phyloP scores from a whole-genome alignment of 2,888 invertebrate genomes.

The Proisotoma minuta region DNA sequence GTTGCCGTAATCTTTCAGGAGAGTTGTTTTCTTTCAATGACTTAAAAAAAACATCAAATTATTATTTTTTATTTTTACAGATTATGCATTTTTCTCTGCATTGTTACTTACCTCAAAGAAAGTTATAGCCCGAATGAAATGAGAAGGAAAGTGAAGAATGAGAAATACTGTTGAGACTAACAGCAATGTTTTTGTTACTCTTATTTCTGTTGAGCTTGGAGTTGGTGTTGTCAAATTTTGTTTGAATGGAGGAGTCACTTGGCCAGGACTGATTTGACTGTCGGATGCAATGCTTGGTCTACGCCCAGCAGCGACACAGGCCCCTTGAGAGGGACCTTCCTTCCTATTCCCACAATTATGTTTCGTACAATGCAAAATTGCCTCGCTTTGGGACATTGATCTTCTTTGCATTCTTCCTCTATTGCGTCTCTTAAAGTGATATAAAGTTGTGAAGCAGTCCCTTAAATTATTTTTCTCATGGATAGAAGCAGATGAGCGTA shows the following conservation, averaged over 20 bases:
- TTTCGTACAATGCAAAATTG: too few species aligned
- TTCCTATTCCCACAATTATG: neutral
- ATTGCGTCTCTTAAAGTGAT: neutral
- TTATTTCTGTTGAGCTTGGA: slow-evolving; percentile 37
- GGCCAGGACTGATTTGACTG: neutral
- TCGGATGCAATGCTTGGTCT: neutral
- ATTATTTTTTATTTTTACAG: too few species aligned
- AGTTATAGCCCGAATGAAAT: slow-evolving; percentile 63
- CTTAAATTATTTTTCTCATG: neutral
- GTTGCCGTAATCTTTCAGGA: slow-evolving; percentile 15
- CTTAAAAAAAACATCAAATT: too few species aligned
- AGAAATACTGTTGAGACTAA: slow-evolving; percentile 75
- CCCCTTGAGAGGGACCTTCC: neutral
- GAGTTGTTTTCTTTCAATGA: too few species aligned
- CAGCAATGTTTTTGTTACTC: slow-evolving; percentile 73
- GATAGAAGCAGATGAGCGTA: neutral
- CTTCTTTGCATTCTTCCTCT: neutral
- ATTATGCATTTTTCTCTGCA: too few species aligned
- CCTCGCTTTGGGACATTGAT: neutral
- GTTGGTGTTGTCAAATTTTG: neutral
- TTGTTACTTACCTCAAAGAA: slow-evolving; percentile 58
- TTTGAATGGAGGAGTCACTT: neutral
- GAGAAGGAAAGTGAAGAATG: slow-evolving; percentile 70
- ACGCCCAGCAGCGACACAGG: neutral
- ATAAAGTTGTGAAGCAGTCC: neutral